Conservation (phyloP, 2,797 vertebrate genomes). For the Austrolebias charrua region DNA sequence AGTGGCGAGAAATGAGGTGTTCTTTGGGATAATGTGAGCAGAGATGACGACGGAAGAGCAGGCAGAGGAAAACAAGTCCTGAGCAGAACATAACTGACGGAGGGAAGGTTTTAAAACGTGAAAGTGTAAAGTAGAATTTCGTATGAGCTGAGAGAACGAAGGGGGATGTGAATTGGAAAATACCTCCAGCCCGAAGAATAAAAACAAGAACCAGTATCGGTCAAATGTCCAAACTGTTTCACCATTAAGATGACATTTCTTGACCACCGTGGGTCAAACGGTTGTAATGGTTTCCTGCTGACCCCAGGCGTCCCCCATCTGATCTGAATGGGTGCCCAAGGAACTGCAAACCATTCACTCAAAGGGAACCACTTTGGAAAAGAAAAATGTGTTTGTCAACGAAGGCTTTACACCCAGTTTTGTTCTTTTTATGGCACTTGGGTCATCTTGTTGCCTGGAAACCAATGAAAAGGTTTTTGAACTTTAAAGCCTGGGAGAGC, state of each 20-base stretch:
- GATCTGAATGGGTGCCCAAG: slow-evolving; percentile 49
- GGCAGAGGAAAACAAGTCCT: not conserved
- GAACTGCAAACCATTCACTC: slow-evolving; percentile 37
- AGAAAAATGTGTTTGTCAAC: slow-evolving; percentile 34
- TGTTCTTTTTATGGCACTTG: slow-evolving; percentile 21
- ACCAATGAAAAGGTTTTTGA: slow-evolving; percentile 57
- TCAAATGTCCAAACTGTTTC: slow-evolving; percentile 2
- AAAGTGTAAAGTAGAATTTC: slow-evolving; percentile 9
- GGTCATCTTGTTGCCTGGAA: slow-evolving; percentile 58
- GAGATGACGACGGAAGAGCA: slow-evolving; percentile 20
- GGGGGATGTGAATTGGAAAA: not conserved
- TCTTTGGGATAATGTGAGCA: slow-evolving; percentile 11
- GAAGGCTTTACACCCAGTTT: not conserved
- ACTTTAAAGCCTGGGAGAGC: slow-evolving; percentile 38
- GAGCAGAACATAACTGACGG: slow-evolving; percentile 10
- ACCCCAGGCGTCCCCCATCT: slow-evolving; percentile 52
- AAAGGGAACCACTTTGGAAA: slow-evolving; percentile 35
- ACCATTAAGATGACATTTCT: slow-evolving; percentile 18
- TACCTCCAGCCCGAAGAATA: not conserved
- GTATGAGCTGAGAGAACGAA: not conserved
- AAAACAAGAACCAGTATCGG: not conserved
- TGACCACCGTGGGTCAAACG: slow-evolving; percentile 34
- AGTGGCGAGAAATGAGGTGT: slow-evolving; percentile 17
- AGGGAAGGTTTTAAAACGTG: not conserved
- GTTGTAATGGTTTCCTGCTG: slow-evolving; percentile 35